phyloP scores from a whole-genome alignment of 2,797 vertebrate species.

The Falco concolor region DNA sequence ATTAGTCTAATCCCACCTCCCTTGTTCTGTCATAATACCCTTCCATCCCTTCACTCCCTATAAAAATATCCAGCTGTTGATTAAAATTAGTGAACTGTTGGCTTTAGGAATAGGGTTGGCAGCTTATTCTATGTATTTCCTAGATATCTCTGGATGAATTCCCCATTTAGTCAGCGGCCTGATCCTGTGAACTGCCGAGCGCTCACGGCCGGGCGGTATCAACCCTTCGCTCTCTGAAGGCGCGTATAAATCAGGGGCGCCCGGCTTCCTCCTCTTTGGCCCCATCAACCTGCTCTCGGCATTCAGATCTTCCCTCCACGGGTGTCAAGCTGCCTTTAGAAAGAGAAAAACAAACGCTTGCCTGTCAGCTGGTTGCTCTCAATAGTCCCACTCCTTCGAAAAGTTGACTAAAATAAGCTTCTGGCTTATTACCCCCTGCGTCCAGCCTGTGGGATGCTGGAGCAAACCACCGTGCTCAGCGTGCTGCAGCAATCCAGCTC shows the following conservation, averaged over 20 bases:
- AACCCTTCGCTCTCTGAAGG: background rate
- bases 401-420: background rate
- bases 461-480: background rate
- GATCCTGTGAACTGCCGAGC: constrained; percentile 26
- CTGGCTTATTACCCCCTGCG: background rate
- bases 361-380: background rate
- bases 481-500: background rate
- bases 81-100: constrained; percentile 68
- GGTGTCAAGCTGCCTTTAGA: background rate
- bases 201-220: background rate
- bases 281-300: constrained; percentile 24
- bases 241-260: background rate
- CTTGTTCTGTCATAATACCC: constrained; percentile 68
- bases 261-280: background rate
- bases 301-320: background rate
- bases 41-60: constrained; percentile 61
- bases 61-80: constrained; percentile 70
- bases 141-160: constrained; percentile 58
- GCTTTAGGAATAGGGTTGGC: constrained; percentile 39
- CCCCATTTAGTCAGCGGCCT: constrained; percentile 8
- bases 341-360: background rate
- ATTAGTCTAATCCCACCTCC: constrained; percentile 70
- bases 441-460: background rate
- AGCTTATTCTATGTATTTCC: constrained; percentile 19
- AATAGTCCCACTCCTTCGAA: background rate